Base-by-base conservation (phyloP, 2,888 invertebrate genomes). In the Leptinotarsa juncta region DNA sequence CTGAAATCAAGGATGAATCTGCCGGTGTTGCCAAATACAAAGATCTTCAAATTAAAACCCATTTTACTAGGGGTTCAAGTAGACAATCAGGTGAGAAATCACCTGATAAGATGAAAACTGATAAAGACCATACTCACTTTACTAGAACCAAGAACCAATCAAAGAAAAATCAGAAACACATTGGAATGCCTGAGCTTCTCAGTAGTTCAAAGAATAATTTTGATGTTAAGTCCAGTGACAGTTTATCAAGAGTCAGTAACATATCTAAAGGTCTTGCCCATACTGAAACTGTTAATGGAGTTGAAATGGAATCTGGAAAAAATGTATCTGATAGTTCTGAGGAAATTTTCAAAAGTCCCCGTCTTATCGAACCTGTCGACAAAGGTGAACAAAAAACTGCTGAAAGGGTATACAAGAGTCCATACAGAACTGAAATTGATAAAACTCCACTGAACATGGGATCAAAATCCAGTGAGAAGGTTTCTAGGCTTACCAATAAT, bases 31-130 rank as follows among this genome's bases (percentile, higher is more conserved):
- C 26, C 10, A 57, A 57, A 48, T 4, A 16, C 10, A 48, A 5
- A 57, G 23, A 57, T 18, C 1, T n/a, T 32, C 32, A 12, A n/a
- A 16, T 15, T 16, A 68, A 68, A n/a, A 55, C 53, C 10, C 12
- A 67, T 23, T 26, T n/a, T 23, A 57, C 57, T 55, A 68, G 55
- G 42, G 18, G 55, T 20, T 23, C 3, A 67, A 20, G 51, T 18
- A 53, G 15, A 51, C 23, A 49, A 50, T 62, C 32, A 62, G 62
- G 62, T 62, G 62, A 62, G n/a, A 62, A 32, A 42, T 62, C 62
- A 42, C 62, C 42, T 62, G 23, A 26, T 20, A 1, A 20, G 26
- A 60, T 20, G 26, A 60, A 60, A 16, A 60, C 12, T 18, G 7
- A 26, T 60, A 60, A 20, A 5, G 60, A 60, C 3, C 60, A 20